phyloP scores from a whole-genome alignment of 1,140 invertebrate genomes.

The Hormaphis cornu region DNA sequence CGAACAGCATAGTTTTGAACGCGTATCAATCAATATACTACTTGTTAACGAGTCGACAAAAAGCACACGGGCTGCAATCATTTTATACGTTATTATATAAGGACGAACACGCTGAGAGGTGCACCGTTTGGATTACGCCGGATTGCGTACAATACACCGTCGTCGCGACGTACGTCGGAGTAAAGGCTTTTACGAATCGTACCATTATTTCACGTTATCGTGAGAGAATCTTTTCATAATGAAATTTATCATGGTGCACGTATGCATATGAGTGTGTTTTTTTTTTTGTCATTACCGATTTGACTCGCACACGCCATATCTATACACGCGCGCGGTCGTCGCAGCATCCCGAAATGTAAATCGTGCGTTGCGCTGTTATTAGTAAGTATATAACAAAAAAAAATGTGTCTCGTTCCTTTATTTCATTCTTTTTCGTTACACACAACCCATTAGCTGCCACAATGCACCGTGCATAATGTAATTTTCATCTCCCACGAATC shows the following conservation, averaged over 20 bases:
- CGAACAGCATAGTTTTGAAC: too few relatives aligned
- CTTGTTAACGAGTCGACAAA: slow-evolving; percentile 26
- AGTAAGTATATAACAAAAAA: too few relatives aligned
- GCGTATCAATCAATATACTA: too few relatives aligned
- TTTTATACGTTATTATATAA: background rate
- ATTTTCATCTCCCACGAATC: slow-evolving; percentile 31
- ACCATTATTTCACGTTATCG: background rate
- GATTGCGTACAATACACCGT: slow-evolving; percentile 24
- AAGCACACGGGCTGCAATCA: slow-evolving; percentile 15
- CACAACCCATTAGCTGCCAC: slow-evolving; percentile 25
- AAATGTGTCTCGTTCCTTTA: slow-evolving; percentile 24
- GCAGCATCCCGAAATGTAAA: slow-evolving; percentile 22
- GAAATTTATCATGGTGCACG: slow-evolving; percentile 16
- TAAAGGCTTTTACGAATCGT: slow-evolving; percentile 13
- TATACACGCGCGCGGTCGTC: too few relatives aligned
- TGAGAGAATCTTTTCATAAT: slow-evolving; percentile 31
- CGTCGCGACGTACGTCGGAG: background rate
- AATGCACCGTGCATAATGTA: slow-evolving; percentile 32
- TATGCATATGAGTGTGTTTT: slow-evolving; percentile 31
- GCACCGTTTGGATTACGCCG: slow-evolving; percentile 20
- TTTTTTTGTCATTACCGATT: slow-evolving; percentile 32
- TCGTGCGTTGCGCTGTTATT: slow-evolving; percentile 27
- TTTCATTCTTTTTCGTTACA: slow-evolving; percentile 26
- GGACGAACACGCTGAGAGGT: background rate
- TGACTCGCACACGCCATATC: slow-evolving; percentile 25